Evolutionary conservation across 2,888 invertebrate species (phyloP).

Genomic region (Gastrophysa polygoni): DNA sequence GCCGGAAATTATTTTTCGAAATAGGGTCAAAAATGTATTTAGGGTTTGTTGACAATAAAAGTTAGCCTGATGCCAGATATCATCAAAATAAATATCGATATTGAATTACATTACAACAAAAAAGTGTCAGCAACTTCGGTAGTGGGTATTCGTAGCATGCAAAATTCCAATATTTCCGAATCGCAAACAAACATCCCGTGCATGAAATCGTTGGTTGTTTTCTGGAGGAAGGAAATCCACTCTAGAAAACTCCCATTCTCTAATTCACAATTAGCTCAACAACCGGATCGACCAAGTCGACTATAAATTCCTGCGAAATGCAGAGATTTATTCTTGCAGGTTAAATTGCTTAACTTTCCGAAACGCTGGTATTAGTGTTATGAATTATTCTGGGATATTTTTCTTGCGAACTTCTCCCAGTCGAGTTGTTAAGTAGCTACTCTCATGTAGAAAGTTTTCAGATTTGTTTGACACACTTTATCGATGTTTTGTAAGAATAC

Average conservation of each 20-base stretch:
- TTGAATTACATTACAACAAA: too few relatives aligned
- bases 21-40: too few relatives aligned
- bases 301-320: background rate
- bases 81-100: too few relatives aligned
- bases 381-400: background rate
- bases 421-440: slow-evolving; percentile 20
- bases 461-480: slow-evolving; percentile 11
- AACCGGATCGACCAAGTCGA: background rate
- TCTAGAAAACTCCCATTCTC: background rate
- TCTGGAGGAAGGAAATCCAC: background rate
- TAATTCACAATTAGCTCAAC: background rate
- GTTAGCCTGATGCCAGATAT: too few relatives aligned
- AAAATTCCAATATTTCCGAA: too few relatives aligned
- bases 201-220: background rate
- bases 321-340: background rate
- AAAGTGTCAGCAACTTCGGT: too few relatives aligned
- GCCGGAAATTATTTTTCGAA: too few relatives aligned
- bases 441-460: slow-evolving; percentile 18
- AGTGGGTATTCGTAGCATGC: too few relatives aligned
- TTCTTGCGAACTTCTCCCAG: slow-evolving; percentile 8
- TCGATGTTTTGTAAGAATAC: background rate
- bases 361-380: background rate
- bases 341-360: background rate
- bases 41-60: too few relatives aligned
- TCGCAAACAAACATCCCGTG: too few relatives aligned